Evolutionary conservation across 2,888 invertebrate genomes (phyloP), one percentile per base, ranked within the genome.

Genomic region (Melanotus villosus): DNA sequence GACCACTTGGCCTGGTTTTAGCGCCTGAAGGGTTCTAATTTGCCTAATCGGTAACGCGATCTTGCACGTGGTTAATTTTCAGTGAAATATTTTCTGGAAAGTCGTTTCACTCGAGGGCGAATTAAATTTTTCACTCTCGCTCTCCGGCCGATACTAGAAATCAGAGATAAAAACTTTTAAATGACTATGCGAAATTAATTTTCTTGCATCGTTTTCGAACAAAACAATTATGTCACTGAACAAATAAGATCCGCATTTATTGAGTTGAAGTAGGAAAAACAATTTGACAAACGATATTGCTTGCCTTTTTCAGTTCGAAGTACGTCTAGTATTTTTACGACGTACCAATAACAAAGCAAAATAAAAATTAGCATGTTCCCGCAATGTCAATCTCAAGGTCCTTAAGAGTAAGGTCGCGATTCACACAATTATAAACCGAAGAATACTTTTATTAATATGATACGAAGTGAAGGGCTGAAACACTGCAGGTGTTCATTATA

Each of bases 311-410:
- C 32, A 1, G 16, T 41, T 4, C 23, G 14, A 36, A 30, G 36
- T 18, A 26, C n/a, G 34, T 12, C 34, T n/a, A 12, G 43, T 2
- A 43, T 43, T 43, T 43, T 43, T 43, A 19, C 19, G 43, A 19
- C 43, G 19, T 43, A 19, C 43, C 19, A 19, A 43, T 43, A 43
- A 43, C 43, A 43, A 41, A 32, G 34, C 4, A 18, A 30, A n/a
- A n/a, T n/a, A 2, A 10, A 32, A 45, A 59, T 59, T 45, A 45
- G 19, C 30, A 19, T 23, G 41, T 59, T 60, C 34, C 16, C 32
- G 21, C 63, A 63, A 63, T 63, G 63, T 63, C 63, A 63, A 63
- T 63, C 63, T 54, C 63, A 63, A 63, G 63, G 63, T 21, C 32
- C 18, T 2, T 52, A 26, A 45, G 36, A 16, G 30, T 32, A 63